Base-by-base conservation (phyloP, 2,113 vertebrate genomes). In the Menura novaehollandiae region DNA sequence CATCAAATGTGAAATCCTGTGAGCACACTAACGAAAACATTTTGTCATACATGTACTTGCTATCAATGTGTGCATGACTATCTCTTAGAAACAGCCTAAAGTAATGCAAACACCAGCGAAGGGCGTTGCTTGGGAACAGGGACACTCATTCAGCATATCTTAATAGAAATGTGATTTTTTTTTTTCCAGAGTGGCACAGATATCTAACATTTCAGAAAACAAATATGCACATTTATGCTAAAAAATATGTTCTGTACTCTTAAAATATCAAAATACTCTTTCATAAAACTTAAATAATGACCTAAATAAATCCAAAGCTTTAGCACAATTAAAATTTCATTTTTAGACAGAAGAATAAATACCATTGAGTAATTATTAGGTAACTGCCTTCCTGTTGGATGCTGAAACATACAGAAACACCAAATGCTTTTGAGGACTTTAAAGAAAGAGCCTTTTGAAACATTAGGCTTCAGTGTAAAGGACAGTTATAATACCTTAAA, bases 111-210 rank as follows among this genome's bases (percentile, higher is more conserved):
- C 89, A 93, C 56, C 81, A 96, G 91, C 32, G 22, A 93, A 93
- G 76, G 69, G 91, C 14, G 94, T 97, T 98, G 96, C 95, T 95
- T 97, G 97, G 96, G 93, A 97, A 98, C 95, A 91, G 82, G 93
- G 68, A 78, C 55, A 84, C 41, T 95, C 88, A 56, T 44, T 87
- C 93, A 74, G 85, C 95, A 60, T 77, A 85, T 92, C 91, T 97
- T 95, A 95, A 95, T 85, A 96, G 81, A 77, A 91, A 91, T 37
- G 66, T 64, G 69, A 74, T 85, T n/a, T 93, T 91, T 92, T 44
- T 69, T 19, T 4, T 2, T 6, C 53, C 13, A 24, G n/a, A 84
- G 37, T 66, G 41, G 49, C 71, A 85, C 35, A 89, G 35, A 87
- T 78, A 95, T 73, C 95, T 83, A 95, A 60, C 59, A 88, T 63